Evolutionary conservation across 1,140 invertebrate genomes (phyloP), one percentile per base, ranked within the genome.

Genomic region (Drosophila ananassae): DNA sequence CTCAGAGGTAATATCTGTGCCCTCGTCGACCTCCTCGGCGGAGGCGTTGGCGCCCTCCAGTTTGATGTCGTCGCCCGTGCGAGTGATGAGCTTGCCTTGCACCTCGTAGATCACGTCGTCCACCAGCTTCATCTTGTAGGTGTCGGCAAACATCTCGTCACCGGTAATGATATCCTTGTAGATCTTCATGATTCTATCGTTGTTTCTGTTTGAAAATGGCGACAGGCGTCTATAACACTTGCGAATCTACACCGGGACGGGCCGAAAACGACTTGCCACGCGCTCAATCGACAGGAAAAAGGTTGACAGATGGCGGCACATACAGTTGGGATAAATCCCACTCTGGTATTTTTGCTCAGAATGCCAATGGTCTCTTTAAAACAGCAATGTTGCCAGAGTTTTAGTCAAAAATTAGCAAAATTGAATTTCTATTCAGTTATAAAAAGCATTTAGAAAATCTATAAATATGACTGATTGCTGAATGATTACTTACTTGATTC

Each of bases 101-200:
- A 99, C 98, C 95, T 99, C 98, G 87, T 98, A 99, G 39, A 99
- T 91, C 25, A 98, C 97, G 92, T 98, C 96, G 91, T 99, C 97
- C 10, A 99, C 94, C 51, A 99, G 92, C 92, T 98, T 98, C 64
- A 98, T 95, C 93, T 97, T 98, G 92, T 98, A 98, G n/a, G 97
- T 96, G 93, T 99, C 98, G 37, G 98, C 98, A 94, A 98, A 98
- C 96, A 99, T 98, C 93, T 99, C 98, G 93, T 99, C 98, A 82
- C 97, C 97, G 97, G 93, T 92, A 92, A 98, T 96, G 93, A 97
- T 95, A 94, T 98, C 97, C 94, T 98, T 98, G 94, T 95, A 98
- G 93, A 99, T 97, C 92, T 94, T 98, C 98, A 99, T 98, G 93
- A 94, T 97, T 92, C 92, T 94, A 94, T 24, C 8, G 64, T 89